Evolutionary conservation across 2,797 vertebrate species (phyloP), one percentile per base, ranked within the genome.

Genomic region (Onychomys torridus): DNA sequence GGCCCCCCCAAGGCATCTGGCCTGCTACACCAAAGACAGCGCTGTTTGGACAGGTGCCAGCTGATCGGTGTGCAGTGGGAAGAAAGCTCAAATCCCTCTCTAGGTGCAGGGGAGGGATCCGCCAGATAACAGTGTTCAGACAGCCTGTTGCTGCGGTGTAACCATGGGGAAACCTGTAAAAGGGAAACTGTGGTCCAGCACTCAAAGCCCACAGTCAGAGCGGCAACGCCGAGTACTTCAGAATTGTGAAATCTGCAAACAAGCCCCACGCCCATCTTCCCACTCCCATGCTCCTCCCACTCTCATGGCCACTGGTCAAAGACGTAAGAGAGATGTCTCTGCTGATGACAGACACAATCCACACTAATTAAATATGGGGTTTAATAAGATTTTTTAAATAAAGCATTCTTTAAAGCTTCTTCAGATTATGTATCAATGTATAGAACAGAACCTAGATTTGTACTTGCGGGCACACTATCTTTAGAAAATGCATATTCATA

Each of bases 141-240:
- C n/a, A 10, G 37, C 57, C 32, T 84, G 79, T 3, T 94, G 90
- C 84, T 88, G 49, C 65, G 29, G 84, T 43, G 65, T 82, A 90
- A 84, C 85, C 61, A 65, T 40, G 71, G 13, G 78, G 91, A 94
- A 97, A 97, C 84, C 55, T n/a, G 34, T 4, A 71, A 86, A 92
- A 73, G 69, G 95, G 97, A 97, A 98, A 79, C 59, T 96, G 97
- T 37, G 96, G 96, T 73, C 43, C 27, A 2, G 57, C 49, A 12
- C 52, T 16, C 37, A 23, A 85, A 83, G 63, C 65, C 10, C 43
- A 37, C n/a, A 34, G 8, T 25, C 82, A 57, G 59, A 79, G 52
- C 55, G 0, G 6, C 49, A 34, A 37, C 0, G 3, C 4, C 6
- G 2, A 61, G 55, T 12, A 5, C 71, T 75, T 71, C 8, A 23